phyloP scores from a whole-genome alignment of 2,797 vertebrate genomes.

The Acomys russatus region DNA sequence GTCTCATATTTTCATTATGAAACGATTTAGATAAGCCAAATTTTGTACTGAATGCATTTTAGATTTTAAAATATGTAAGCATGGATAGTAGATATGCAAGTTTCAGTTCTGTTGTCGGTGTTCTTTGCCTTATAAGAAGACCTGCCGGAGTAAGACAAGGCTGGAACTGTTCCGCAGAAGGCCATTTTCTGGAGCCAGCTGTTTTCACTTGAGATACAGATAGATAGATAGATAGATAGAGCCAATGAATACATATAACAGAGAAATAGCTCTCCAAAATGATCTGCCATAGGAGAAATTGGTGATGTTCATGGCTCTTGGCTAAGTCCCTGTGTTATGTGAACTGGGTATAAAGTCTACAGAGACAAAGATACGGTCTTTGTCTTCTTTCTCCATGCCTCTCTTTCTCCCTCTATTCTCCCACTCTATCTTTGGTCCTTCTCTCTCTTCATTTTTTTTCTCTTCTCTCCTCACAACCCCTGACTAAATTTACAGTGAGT shows the following conservation, averaged over 20 bases:
- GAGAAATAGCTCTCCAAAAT: slow-evolving; percentile 1
- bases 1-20: slow-evolving; percentile 31
- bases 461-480: background rate
- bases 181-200: background rate
- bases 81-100: background rate
- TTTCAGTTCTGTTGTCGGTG: background rate
- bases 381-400: background rate
- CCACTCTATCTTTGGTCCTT: rapidly evolving
- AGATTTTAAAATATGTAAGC: slow-evolving; percentile 19
- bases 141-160: background rate
- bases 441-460: too few species aligned
- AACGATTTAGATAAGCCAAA: slow-evolving; percentile 33
- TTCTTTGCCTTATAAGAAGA: background rate
- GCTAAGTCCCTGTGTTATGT: background rate
- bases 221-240: too few species aligned
- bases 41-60: background rate
- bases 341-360: background rate
- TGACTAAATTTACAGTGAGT: background rate
- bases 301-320: background rate
- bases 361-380: background rate
- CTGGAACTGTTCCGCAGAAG: background rate
- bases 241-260: background rate
- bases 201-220: background rate
- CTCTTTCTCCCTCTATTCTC: rapidly evolving
- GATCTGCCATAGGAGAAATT: background rate